These are phyloP conservation scores for Gavialis gangeticus DNA, from an alignment of 2,113 vertebrate species.

Conservation along the genomic window DNA sequence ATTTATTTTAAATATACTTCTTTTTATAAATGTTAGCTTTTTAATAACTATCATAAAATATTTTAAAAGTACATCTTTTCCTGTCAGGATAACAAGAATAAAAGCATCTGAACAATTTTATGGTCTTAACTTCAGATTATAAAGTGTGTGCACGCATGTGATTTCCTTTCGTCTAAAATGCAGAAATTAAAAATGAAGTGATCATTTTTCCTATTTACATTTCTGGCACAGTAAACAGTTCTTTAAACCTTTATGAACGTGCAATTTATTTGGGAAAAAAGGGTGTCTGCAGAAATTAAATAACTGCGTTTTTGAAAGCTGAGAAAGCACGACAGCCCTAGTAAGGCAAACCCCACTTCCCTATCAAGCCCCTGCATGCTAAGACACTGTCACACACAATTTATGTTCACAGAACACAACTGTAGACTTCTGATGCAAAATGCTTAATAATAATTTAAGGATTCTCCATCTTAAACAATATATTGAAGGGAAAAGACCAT, in stretches of 20 bases:
- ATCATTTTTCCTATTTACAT: neutral
- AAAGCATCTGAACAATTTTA: neutral
- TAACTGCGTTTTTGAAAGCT: neutral
- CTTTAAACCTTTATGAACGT: neutral
- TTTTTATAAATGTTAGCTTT: accelerated
- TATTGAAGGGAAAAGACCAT: neutral
- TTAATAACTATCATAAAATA: neutral
- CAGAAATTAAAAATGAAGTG: neutral
- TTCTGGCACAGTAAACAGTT: neutral
- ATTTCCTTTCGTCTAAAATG: neutral
- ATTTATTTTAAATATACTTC: neutral
- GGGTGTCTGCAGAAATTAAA: accelerated
- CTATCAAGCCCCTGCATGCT: neutral
- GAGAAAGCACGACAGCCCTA: neutral
- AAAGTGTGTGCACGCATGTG: neutral
- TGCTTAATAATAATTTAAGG: neutral
- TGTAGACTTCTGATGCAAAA: neutral
- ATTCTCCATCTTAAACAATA: neutral
- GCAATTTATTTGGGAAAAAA: neutral
- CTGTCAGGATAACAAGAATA: neutral
- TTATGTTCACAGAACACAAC: accelerated
- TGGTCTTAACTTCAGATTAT: neutral
- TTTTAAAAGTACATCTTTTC: neutral
- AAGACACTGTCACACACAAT: neutral
- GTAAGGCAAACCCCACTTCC: neutral